Conservation (phyloP, 2,888 invertebrate genomes). For the Chymomyza fuscimana region DNA sequence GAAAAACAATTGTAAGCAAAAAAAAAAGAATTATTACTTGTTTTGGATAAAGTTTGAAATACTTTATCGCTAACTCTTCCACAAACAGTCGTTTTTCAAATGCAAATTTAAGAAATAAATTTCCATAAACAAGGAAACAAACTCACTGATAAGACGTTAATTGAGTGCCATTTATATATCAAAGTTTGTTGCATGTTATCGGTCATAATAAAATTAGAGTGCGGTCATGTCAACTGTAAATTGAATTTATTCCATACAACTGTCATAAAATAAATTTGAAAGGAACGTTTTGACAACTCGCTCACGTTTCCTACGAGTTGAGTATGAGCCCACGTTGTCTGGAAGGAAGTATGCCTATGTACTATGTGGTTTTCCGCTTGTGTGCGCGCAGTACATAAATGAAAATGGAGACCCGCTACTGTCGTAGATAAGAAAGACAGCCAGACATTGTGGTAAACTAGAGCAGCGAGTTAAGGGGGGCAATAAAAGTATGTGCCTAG, state of each 20-base stretch:
- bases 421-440: not conserved
- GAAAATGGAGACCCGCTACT: constrained; percentile 18
- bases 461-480: constrained; percentile 17
- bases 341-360: not conserved
- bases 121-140: not conserved
- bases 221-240: constrained; percentile 47
- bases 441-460: constrained; percentile 36
- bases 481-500: constrained; percentile 39
- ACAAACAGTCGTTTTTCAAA: not conserved
- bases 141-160: not conserved
- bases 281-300: not conserved
- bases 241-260: constrained; percentile 54
- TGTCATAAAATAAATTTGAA: constrained; percentile 31
- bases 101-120: not conserved
- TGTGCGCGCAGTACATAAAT: constrained; percentile 38
- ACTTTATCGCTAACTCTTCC: not conserved
- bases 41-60: not conserved
- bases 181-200: constrained; percentile 3
- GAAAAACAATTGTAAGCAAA: too few relatives aligned
- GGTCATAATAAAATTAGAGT: constrained; percentile 45
- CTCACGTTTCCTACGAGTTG: not conserved
- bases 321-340: not conserved
- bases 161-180: not conserved
- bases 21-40: not conserved
- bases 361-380: constrained; percentile 53